Conservation (phyloP, 2,888 invertebrate species). For the Prenolepis imparis region DNA sequence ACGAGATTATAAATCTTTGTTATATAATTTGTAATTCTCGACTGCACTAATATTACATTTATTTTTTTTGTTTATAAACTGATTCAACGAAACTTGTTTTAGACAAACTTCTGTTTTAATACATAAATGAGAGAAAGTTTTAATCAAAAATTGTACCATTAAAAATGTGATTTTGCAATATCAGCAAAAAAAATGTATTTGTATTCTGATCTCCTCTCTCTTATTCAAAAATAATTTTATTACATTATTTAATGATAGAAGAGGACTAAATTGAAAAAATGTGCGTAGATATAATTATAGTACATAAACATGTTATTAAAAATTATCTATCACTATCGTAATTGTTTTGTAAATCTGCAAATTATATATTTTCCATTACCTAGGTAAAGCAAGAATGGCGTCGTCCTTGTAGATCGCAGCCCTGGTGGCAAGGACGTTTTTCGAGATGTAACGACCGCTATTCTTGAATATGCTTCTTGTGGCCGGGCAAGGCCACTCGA, state of each 20-base stretch:
- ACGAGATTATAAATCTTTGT: neutral
- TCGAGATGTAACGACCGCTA: constrained; percentile 88
- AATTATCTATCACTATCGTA: neutral
- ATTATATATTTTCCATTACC: constrained; percentile 74
- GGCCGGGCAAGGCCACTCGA: constrained; percentile 88
- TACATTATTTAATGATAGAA: neutral
- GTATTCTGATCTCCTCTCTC: neutral
- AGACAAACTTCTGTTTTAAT: neutral
- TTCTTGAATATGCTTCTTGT: constrained; percentile 88
- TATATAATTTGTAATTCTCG: neutral
- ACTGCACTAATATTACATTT: neutral
- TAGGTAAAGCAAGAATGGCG: constrained; percentile 88
- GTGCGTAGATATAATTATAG: neutral
- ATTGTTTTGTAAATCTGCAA: neutral
- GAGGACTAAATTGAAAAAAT: neutral
- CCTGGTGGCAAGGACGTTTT: constrained; percentile 89
- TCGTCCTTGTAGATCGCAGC: constrained; percentile 88
- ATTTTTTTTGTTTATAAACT: neutral
- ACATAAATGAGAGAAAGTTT: neutral
- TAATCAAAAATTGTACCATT: neutral
- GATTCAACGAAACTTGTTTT: neutral
- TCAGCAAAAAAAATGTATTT: neutral
- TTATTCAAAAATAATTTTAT: neutral
- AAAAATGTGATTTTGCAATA: neutral
- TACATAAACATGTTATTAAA: neutral